A percentile compares a stretch with the other conserved stretches of the same genome.
phyloP scores from a whole-genome alignment of 2,113 vertebrate genomes.

The Ardeotis arabs region DNA sequence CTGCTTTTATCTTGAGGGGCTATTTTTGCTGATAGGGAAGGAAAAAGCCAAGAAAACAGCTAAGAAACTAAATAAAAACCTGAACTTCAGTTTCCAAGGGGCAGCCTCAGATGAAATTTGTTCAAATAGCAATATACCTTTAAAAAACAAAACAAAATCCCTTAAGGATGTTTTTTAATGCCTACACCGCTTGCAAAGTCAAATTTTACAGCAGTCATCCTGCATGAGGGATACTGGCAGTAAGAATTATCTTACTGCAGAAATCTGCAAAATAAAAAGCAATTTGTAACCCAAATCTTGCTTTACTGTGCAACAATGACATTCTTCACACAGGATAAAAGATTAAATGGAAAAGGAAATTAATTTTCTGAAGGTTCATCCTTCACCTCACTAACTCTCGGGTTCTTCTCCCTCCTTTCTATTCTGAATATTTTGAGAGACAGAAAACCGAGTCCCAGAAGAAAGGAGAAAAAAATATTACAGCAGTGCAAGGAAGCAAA shows the following conservation, averaged over 20 bases:
- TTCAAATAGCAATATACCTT: not conserved
- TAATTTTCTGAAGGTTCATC: not conserved
- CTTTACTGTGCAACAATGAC: not conserved
- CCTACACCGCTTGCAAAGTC: not conserved
- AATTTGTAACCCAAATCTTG: not conserved
- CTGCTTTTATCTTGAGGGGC: not conserved
- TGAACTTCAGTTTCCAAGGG: not conserved
- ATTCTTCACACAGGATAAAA: not conserved
- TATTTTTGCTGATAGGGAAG: not conserved
- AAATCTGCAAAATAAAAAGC: not conserved
- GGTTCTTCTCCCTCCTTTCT: not conserved
- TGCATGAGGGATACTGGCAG: not conserved
- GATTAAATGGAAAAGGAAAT: not conserved
- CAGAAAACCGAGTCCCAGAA: not conserved
- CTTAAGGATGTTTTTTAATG: not conserved
- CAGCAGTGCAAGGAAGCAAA: not conserved
- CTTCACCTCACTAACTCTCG: not conserved
- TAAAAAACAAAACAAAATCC: not conserved
- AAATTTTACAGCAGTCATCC: not conserved
- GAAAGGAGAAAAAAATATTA: not conserved
- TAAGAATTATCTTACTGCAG: not conserved
- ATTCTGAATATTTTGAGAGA: not conserved
- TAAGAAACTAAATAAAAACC: not conserved
- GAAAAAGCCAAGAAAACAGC: not conserved
- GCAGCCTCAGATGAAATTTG: not conserved